Evolutionary conservation across 2,113 vertebrate species (phyloP).

Genomic region (Heterocephalus glaber): DNA sequence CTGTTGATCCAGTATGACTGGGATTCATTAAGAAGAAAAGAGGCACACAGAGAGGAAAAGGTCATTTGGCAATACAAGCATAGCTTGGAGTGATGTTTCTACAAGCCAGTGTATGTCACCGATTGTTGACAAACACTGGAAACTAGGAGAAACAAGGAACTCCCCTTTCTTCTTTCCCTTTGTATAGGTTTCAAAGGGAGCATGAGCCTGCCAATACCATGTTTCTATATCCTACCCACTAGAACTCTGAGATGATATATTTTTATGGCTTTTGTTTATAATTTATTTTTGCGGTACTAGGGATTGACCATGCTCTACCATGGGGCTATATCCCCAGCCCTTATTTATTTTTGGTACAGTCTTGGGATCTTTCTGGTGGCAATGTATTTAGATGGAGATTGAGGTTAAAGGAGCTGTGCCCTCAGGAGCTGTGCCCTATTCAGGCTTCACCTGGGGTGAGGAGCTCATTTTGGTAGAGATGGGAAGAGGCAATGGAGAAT

Average conservation of each 20-base stretch:
- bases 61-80: neutral
- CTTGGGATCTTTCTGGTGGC: neutral
- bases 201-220: neutral
- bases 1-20: neutral
- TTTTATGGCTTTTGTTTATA: neutral
- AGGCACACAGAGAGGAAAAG: neutral
- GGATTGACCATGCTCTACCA: neutral
- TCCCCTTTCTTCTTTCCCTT: neutral
- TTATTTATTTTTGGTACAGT: neutral
- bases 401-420: too few relatives aligned
- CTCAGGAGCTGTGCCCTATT: too few relatives aligned
- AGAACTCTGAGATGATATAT: neutral
- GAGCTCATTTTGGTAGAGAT: constrained; percentile 55
- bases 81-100: neutral
- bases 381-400: too few relatives aligned
- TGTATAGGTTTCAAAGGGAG: neutral
- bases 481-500: constrained; percentile 18
- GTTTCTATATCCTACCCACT: neutral
- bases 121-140: neutral
- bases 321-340: neutral
- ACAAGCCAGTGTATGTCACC: neutral
- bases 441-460: too few relatives aligned
- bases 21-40: neutral
- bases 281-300: neutral
- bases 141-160: neutral